Base-by-base conservation (phyloP, 2,113 vertebrate species). In the Stomatorhinus ivindoensis region DNA sequence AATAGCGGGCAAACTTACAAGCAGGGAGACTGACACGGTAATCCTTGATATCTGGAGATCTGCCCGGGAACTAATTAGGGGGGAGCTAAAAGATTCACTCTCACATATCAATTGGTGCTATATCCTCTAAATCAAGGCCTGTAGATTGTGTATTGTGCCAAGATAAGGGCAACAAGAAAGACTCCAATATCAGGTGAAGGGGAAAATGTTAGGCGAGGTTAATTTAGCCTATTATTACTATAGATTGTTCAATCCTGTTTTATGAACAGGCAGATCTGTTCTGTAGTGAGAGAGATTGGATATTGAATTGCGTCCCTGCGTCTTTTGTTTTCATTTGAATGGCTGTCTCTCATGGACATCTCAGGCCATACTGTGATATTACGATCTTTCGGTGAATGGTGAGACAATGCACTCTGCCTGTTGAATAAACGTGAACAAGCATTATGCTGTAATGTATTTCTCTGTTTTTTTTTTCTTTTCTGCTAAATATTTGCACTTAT, bases 1-100 rank as follows among this genome's bases (percentile, higher is more conserved):
- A 58, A 58, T 84, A 51, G 51, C 21, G 46, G 88, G 51, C 21
- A 58, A 85, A 58, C 76, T 55, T 85, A 89, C 80, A 82, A 89
- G 76, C 31, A 50, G 11, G 13, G 35, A 39, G 35, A 42, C 76
- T 80, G n/a, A 58, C 8, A 46, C 39, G 42, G 80, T 89, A 89
- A 89, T 89, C 80, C 88, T 53, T 61, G 50, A 39, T 89, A 84
- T 89, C 88, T 44, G 88, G 80, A 84, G 50, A 89, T 89, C 80
- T 61, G 21, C 51, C 88, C 44, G 88, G 55, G 88, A 58, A 61
- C 76, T 84, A 89, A 89, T 89, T 89, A 84, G 39, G n/a, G 24
- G 9, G 44, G 24, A 17, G 31, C 53, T 55, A 80, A 88, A 80
- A 84, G 31, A 80, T 84, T n/a, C 6, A 35, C 11, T 89, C 24